Percentiles rank a stretch among this genome's conserved stretches.
Evolutionary conservation across 2,113 vertebrate genomes (phyloP).

Genomic region (Corythoichthys intestinalis): DNA sequence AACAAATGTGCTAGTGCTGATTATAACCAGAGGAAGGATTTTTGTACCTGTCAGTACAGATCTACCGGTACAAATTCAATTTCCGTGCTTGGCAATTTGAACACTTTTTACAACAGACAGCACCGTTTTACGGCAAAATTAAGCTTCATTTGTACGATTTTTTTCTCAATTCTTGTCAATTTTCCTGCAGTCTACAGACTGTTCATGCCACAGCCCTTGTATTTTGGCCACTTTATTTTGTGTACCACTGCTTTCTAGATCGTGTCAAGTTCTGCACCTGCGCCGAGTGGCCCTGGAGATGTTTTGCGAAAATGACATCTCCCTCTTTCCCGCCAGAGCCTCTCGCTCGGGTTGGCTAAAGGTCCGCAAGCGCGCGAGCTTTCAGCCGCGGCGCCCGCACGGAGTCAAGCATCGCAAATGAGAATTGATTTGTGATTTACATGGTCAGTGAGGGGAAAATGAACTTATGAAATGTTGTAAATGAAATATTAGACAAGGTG

Average conservation of each 20-base stretch:
- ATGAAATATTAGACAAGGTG: conserved; percentile 98
- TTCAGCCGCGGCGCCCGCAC: conserved; percentile 93
- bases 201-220: background rate
- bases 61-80: too few relatives aligned
- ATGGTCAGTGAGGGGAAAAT: conserved; percentile 98
- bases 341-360: conserved; percentile 72
- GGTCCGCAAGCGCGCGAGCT: conserved; percentile 79
- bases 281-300: conserved; percentile 53
- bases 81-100: too few relatives aligned
- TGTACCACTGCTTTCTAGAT: background rate
- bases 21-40: too few relatives aligned
- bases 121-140: too few relatives aligned
- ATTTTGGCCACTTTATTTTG: background rate
- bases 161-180: too few relatives aligned
- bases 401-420: conserved; percentile 97
- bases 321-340: conserved; percentile 35
- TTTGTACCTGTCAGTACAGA: too few relatives aligned
- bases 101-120: too few relatives aligned
- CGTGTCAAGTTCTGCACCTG: conserved; percentile 51
- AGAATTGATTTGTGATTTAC: conserved; percentile 99
- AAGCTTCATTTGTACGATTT: too few relatives aligned
- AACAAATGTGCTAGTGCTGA: too few relatives aligned
- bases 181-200: background rate
- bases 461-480: conserved; percentile 96
- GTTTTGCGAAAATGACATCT: conserved; percentile 62